phyloP scores from a whole-genome alignment of 2,113 vertebrate species.

The Sebastes fasciatus region DNA sequence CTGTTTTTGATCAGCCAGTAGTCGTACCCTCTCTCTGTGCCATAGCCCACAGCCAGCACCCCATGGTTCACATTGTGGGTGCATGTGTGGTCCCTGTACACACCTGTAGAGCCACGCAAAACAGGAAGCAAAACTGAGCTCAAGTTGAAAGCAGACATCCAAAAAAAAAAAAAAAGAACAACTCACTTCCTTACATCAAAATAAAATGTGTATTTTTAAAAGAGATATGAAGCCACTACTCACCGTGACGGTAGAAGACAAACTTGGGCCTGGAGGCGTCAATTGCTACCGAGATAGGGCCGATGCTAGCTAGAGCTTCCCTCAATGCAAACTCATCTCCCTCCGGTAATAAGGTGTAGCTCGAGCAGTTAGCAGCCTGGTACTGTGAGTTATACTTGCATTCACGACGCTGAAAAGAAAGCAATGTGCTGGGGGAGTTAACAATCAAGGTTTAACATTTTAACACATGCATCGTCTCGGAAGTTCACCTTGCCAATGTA shows the following conservation, averaged over 20 bases:
- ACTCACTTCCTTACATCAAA: neutral
- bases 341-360: constrained; percentile 73
- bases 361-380: constrained; percentile 85
- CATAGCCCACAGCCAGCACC: constrained; percentile 86
- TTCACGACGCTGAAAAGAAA: constrained; percentile 71
- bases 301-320: constrained; percentile 81
- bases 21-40: constrained; percentile 81
- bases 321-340: constrained; percentile 81
- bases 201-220: neutral
- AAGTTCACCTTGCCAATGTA: constrained; percentile 61
- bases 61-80: constrained; percentile 84
- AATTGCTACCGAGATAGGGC: constrained; percentile 88
- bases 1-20: constrained; percentile 94
- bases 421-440: fast-evolving
- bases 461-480: fast-evolving
- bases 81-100: constrained; percentile 86
- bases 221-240: neutral
- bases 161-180: neutral
- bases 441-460: neutral
- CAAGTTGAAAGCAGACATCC: neutral
- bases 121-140: neutral
- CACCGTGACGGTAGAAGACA: constrained; percentile 87
- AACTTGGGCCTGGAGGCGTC: constrained; percentile 84
- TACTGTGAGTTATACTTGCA: constrained; percentile 82
- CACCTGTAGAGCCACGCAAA: constrained; percentile 74